Evolutionary conservation across 1,140 invertebrate species (phyloP).

Genomic region (Nomia melanderi): DNA sequence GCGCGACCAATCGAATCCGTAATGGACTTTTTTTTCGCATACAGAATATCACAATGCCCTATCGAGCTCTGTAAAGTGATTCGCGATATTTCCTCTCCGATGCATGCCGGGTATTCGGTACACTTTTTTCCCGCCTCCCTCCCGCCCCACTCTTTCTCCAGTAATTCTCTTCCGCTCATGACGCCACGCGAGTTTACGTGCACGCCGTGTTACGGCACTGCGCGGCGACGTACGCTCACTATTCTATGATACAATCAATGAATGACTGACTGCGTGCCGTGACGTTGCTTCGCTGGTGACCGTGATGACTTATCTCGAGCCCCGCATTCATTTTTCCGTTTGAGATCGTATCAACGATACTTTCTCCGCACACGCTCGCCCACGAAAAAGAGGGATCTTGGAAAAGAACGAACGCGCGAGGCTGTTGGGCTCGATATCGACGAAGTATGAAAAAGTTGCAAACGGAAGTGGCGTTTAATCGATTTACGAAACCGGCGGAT

Average conservation of each 20-base stretch:
- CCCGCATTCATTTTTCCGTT: constrained; percentile 20
- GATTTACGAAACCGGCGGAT: no score
- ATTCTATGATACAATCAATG: constrained; percentile 73
- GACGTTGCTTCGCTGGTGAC: constrained; percentile 57
- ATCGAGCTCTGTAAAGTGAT: constrained; percentile 20
- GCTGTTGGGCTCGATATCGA: no score
- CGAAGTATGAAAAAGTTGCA: no score
- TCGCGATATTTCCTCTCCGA: constrained; percentile 36
- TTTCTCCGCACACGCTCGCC: no score
- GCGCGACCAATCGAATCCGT: no score
- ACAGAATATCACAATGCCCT: not conserved
- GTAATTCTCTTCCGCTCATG: constrained; percentile 43
- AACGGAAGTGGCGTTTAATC: no score
- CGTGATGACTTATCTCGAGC: constrained; percentile 62
- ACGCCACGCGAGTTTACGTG: constrained; percentile 65
- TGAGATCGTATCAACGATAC: not conserved
- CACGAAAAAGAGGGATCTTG: not conserved
- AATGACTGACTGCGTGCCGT: constrained; percentile 69
- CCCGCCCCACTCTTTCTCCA: not conserved
- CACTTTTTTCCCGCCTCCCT: constrained; percentile 11
- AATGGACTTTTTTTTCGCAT: no score
- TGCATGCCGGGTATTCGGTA: constrained; percentile 42
- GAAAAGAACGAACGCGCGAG: no score
- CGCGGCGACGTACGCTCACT: constrained; percentile 57
- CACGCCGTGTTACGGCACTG: constrained; percentile 54